Base-by-base conservation (phyloP, 2,888 invertebrate genomes). In the Stegophylla sp. region DNA sequence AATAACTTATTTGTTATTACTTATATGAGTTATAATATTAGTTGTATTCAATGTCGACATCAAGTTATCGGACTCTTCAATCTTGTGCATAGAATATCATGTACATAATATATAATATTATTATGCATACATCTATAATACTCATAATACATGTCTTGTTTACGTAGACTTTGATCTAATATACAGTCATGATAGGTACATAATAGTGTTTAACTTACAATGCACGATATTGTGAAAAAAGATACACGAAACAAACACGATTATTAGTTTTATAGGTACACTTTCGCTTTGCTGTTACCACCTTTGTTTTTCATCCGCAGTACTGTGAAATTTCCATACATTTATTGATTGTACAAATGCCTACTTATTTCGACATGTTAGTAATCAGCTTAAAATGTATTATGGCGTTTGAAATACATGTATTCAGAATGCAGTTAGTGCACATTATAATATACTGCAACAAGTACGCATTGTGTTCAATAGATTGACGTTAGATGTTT, bases 241-340 rank as follows among this genome's bases (percentile, higher is more conserved):
- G 4, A 9, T 4, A 10, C n/a, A 10, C 9, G 20, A 20, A 15
- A 41, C 15, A 15, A 41, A 41, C 23, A 71, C 28, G n/a, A 28
- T 69, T n/a, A 69, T 28, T 69, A n/a, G n/a, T n/a, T 28, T 69
- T 28, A n/a, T 0, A 69, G 12, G 23, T 1, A 51, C n/a, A 28
- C 23, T 43, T 71, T 71, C 10, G 56, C 23, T 71, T 71, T 56
- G 15, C 20, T 20, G 17, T 69, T 69, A 34, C 15, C 17, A 34
- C 15, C 17, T 45, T 59, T 26, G 41, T 28, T 43, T 43, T 73
- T 59, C 59, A 72, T 45, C 20, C n/a, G n/a, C n/a, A 5, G 17
- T 43, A 26, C 43, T 9, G 17, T 41, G 23, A 71, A 23, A 59
- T 43, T 15, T 17, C 1, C 13, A 43, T 23, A 23, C 3, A 3